phyloP scores from a whole-genome alignment of 2,113 vertebrate species.

The Macrotus californicus region DNA sequence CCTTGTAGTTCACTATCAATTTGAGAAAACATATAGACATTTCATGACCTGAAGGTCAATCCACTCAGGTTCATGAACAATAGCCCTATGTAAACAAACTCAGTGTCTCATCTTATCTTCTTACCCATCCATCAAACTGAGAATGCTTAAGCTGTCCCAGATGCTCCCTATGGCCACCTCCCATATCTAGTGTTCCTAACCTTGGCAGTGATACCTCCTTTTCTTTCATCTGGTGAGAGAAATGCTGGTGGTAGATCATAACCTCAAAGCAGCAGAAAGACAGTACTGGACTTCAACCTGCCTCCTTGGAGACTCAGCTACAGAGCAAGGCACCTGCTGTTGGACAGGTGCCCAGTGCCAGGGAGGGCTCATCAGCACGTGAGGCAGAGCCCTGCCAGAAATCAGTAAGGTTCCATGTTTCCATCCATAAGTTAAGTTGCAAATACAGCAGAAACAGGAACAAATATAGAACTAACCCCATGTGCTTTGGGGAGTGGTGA shows the following conservation, averaged over 20 bases:
- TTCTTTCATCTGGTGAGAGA: not conserved
- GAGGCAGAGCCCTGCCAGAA: not conserved
- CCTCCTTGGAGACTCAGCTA: conserved; percentile 21
- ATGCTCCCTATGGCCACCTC: conserved; percentile 45
- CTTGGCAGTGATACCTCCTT: not conserved
- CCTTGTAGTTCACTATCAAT: not conserved
- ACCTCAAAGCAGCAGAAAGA: not conserved
- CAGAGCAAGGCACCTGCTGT: conserved; percentile 46
- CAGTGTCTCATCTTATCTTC: conserved; percentile 42
- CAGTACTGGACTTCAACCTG: not conserved
- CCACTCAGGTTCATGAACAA: conserved; percentile 32
- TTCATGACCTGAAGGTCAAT: conserved; percentile 62
- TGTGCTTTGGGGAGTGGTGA: not conserved
- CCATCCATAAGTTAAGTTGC: conserved; percentile 19
- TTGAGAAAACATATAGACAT: conserved; percentile 26
- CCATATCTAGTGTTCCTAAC: not conserved
- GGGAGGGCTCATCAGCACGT: not conserved
- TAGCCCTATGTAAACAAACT: conserved; percentile 34
- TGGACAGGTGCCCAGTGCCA: not conserved
- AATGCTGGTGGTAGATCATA: not conserved
- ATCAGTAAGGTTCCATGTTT: not conserved
- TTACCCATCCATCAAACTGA: conserved; percentile 22
- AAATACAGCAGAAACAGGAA: conserved; percentile 51
- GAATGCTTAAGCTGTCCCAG: conserved; percentile 48
- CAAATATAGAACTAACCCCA: conserved; percentile 45